Evolutionary conservation across 2,797 vertebrate species (phyloP).

Genomic region (Coluber constrictor): DNA sequence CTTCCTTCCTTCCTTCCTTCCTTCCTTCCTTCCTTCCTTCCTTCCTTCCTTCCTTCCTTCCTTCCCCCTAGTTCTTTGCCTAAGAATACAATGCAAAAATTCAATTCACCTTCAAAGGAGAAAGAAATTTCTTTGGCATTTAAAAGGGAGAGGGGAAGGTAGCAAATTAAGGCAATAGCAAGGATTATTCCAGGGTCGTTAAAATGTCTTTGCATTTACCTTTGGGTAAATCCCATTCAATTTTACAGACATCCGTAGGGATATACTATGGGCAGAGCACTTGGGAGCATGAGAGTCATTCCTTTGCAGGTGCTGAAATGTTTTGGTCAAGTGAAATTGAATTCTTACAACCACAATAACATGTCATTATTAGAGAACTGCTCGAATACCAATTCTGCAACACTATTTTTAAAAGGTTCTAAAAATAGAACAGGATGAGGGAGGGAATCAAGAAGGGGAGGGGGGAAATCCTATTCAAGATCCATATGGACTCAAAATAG

Average conservation of each 20-base stretch:
- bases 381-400: background rate
- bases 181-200: slow-evolving; percentile 21
- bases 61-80: slow-evolving; percentile 84
- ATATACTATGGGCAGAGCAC: too few species aligned
- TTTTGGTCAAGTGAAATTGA: background rate
- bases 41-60: slow-evolving; percentile 60
- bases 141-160: background rate
- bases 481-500: background rate
- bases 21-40: too few species aligned
- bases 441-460: background rate
- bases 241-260: background rate
- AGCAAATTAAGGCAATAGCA: slow-evolving; percentile 44
- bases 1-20: background rate
- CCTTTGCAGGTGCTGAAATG: background rate
- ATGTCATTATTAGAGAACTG: background rate
- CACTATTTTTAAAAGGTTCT: background rate
- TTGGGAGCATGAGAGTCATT: background rate
- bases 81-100: slow-evolving; percentile 79
- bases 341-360: background rate
- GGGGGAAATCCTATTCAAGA: accelerated
- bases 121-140: slow-evolving; percentile 72
- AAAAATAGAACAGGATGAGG: background rate
- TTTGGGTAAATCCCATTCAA: background rate
- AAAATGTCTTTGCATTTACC: background rate
- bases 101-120: slow-evolving; percentile 78